Percentiles rank a stretch among this genome's conserved stretches.
phyloP scores from a whole-genome alignment of 2,797 vertebrate species.

The Propithecus deckenii region DNA sequence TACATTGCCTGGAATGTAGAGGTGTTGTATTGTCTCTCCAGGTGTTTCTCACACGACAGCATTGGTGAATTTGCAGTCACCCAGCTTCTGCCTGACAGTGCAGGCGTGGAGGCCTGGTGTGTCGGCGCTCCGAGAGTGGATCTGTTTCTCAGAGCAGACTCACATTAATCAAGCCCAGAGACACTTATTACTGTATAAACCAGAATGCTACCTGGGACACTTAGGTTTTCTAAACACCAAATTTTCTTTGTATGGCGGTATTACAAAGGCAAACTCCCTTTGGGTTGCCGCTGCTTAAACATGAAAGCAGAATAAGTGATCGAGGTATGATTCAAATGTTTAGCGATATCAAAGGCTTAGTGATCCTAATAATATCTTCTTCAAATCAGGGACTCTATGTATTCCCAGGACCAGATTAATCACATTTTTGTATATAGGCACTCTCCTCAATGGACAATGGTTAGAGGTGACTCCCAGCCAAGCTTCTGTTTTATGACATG shows the following conservation, averaged over 20 bases:
- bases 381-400: not conserved
- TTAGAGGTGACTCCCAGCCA: not conserved
- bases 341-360: not conserved
- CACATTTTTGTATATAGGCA: not conserved
- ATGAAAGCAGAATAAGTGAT: not conserved
- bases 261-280: not conserved
- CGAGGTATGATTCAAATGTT: not conserved
- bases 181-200: not conserved
- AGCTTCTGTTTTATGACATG: not conserved
- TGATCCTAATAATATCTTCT: not conserved
- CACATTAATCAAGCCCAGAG: not conserved
- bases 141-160: not conserved
- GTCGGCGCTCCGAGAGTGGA: not conserved
- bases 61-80: not conserved
- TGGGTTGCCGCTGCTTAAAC: not conserved
- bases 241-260: not conserved
- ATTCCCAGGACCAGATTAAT: not conserved
- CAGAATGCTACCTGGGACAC: not conserved
- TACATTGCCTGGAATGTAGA: not conserved
- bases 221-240: not conserved
- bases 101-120: not conserved
- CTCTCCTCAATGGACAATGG: fast-evolving
- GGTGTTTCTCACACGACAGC: not conserved
- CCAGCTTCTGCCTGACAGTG: not conserved
- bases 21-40: not conserved